Evolutionary conservation across 1,140 invertebrate genomes (phyloP).

Genomic region (Achroia grisella): DNA sequence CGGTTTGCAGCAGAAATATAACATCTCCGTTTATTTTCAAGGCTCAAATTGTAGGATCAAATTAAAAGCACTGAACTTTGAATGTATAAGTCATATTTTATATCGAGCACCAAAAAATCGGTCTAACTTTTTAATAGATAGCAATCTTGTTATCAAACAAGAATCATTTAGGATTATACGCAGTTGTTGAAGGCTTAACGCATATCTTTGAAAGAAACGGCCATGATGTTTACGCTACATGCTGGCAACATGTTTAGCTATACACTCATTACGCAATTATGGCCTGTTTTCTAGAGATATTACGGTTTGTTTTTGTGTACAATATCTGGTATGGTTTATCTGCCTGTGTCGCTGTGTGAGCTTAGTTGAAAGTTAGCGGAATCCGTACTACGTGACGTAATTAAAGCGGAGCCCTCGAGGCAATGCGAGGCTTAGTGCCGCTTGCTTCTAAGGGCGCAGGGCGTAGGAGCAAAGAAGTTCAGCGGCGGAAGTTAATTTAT

Average conservation of each 20-base stretch:
- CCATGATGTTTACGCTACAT: constrained; percentile 30
- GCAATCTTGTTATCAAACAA: background rate
- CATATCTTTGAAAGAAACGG: constrained; percentile 42
- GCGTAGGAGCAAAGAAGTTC: constrained; percentile 19
- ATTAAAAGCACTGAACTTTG: background rate
- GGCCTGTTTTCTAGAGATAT: background rate
- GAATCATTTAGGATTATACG: constrained; percentile 33
- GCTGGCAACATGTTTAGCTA: too few species aligned
- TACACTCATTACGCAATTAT: too few species aligned
- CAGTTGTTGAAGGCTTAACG: constrained; percentile 40
- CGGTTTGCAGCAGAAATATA: too few species aligned
- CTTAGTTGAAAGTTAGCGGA: constrained; percentile 60
- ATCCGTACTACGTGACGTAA: constrained; percentile 61
- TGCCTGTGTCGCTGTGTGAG: constrained; percentile 25
- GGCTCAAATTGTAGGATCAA: background rate
- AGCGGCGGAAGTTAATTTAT: constrained; percentile 3
- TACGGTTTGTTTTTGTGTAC: background rate
- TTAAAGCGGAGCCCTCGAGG: constrained; percentile 38
- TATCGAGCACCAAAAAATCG: background rate
- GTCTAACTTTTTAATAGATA: too few species aligned
- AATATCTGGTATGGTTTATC: constrained; percentile 4
- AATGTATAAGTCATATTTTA: background rate
- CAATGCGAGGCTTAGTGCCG: constrained; percentile 27
- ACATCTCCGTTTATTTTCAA: background rate
- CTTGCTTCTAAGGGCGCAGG: constrained; percentile 21